phyloP scores from a whole-genome alignment of 2,797 vertebrate species.

The Intellagama lesueurii region DNA sequence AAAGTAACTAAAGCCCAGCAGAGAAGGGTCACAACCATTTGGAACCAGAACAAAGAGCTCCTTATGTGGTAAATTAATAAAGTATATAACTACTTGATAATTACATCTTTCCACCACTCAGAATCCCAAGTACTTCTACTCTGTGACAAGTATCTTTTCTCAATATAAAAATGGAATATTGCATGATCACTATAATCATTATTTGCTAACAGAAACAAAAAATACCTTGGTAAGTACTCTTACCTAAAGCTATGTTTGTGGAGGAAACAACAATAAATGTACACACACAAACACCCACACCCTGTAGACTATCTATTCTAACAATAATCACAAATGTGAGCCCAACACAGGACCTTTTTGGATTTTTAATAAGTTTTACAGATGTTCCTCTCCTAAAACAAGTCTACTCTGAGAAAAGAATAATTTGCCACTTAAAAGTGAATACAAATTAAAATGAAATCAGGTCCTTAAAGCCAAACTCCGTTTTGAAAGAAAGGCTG shows the following conservation, averaged over 20 bases:
- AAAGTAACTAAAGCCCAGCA: conserved; percentile 25
- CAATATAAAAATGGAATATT: conserved; percentile 45
- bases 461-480: neutral
- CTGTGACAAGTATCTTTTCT: conserved; percentile 59
- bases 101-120: conserved; percentile 63
- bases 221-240: conserved; percentile 55
- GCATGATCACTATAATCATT: conserved; percentile 64
- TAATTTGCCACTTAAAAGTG: conserved; percentile 5
- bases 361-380: conserved; percentile 48
- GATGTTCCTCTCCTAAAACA: conserved; percentile 21
- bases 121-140: conserved; percentile 52
- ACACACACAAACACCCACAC: conserved; percentile 8
- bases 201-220: conserved; percentile 60
- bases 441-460: conserved; percentile 32
- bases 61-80: conserved; percentile 66
- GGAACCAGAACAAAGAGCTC: conserved; percentile 18
- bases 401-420: conserved; percentile 19
- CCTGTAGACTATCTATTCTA: conserved; percentile 43
- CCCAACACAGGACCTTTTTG: conserved; percentile 50
- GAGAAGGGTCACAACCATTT: conserved; percentile 9
- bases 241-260: conserved; percentile 42
- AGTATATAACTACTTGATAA: conserved; percentile 65
- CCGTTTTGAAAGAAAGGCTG: neutral
- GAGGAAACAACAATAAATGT: conserved; percentile 62
- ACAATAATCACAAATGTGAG: conserved; percentile 39